These are phyloP conservation scores for Chironomus tepperi DNA, from an alignment of 1,140 invertebrate species.

Conservation along the genomic window DNA sequence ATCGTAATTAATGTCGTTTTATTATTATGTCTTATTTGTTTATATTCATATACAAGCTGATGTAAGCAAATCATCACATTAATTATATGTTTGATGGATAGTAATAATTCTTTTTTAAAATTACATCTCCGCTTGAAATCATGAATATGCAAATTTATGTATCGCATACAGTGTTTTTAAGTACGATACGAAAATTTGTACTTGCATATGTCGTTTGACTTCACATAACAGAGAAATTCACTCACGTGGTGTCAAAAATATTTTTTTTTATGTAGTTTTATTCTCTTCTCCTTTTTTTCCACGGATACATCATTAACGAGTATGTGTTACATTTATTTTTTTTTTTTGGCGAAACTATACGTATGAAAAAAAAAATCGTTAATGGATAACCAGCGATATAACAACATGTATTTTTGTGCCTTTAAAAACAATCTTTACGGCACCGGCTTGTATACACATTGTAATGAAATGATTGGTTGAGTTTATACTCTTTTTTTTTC, in stretches of 20 bases:
- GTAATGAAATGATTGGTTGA: conserved; percentile 1
- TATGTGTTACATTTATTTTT: conserved; percentile 4
- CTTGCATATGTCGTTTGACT: too few species aligned
- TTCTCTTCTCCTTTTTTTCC: too few species aligned
- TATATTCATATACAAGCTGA: too few species aligned
- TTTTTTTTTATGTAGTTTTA: not conserved
- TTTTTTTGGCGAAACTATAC: not conserved
- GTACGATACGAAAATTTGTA: not conserved
- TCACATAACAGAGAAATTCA: not conserved
- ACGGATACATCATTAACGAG: not conserved
- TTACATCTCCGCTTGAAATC: conserved; percentile 5
- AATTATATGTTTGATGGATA: not conserved
- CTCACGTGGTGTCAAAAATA: not conserved
- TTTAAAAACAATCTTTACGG: not conserved
- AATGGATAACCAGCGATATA: conserved; percentile 1
- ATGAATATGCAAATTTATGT: not conserved
- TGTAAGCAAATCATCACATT: not conserved
- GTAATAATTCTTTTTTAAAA: conserved; percentile 15
- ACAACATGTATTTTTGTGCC: conserved; percentile 8
- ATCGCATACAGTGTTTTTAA: not conserved
- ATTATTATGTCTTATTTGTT: too few species aligned
- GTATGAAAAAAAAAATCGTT: not conserved
- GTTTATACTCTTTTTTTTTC: not conserved
- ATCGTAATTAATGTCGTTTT: too few species aligned
- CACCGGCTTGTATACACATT: not conserved